Evolutionary conservation across 2,888 invertebrate genomes (phyloP), one percentile per base, ranked within the genome.

Genomic region (Agonopterix arenella): DNA sequence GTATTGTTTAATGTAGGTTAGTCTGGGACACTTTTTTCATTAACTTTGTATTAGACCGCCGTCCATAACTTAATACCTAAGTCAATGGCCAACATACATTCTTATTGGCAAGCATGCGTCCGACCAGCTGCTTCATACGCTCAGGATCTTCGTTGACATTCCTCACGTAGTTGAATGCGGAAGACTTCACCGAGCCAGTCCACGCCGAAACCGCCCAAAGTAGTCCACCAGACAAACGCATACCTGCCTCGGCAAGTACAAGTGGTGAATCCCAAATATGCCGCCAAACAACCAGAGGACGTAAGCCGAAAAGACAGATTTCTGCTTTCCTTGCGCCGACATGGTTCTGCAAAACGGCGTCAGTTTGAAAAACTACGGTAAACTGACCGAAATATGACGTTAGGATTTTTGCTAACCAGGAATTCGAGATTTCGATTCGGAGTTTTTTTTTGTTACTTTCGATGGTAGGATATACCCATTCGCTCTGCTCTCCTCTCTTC

Each of bases 221-320:
- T 96, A 52, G 93, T 93, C 93, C 96, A 95, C 92, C 96, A 97
- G 0, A 97, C 90, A 71, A 98, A 95, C 0, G 96, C 98, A 64
- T 98, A 98, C 16, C 93, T 90, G 78, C 97, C 97, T 51, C 98
- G 90, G 49, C 93, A 98, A 86, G 80, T 98, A 98, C 67, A 98
- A 92, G 73, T 98, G 97, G 80, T 98, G 98, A 4, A 95, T 81
- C 0, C 98, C 98, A 61, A 96, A 93, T 63, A 95, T 80, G 4
- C 98, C 98, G 11, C 97, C 96, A 60, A 96, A 91, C 0, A 97
- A 68, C 98, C 98, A 98, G 42, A 94, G 83, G 1, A 97, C 53
- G 71, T 98, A 98, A 0, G 98, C 93, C 65, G 92, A 71, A 47
- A 93, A 70, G 8, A 93, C 74, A 1, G 93, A 93, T 70, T 93